Evolutionary conservation across 2,797 vertebrate species (phyloP).

Genomic region (Pempheris klunzingeri): DNA sequence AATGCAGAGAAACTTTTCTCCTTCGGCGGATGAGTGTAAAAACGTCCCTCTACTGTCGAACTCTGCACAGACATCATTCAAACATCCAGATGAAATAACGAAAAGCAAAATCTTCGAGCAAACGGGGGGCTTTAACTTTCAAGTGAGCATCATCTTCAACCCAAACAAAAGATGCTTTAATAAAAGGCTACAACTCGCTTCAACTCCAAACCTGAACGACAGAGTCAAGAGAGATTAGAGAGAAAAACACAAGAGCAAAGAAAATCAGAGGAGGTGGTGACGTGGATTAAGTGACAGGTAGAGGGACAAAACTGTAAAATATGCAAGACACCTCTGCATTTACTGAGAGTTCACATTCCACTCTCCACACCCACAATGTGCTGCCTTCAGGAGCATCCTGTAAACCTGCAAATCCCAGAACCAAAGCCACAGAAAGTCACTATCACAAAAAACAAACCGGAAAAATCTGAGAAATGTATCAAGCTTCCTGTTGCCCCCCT

Average conservation of each 20-base stretch:
- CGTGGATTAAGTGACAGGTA: conserved; percentile 30
- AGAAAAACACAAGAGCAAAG: no score
- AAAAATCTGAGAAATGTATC: not conserved
- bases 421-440: not conserved
- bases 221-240: not conserved
- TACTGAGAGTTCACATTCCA: conserved; percentile 42
- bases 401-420: conserved; percentile 18
- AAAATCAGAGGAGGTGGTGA: not conserved
- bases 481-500: no score
- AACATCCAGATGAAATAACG: not conserved
- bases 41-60: not conserved
- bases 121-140: not conserved
- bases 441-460: not conserved
- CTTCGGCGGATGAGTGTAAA: not conserved
- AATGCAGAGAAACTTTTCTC: not conserved
- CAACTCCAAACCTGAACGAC: not conserved
- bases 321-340: conserved; percentile 20
- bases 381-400: conserved; percentile 60
- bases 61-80: not conserved
- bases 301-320: conserved; percentile 18
- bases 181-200: no score
- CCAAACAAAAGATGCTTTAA: not conserved
- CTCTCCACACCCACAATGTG: conserved; percentile 31
- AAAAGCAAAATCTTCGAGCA: no score
- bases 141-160: not conserved